Percentiles rank a stretch among this genome's conserved stretches.
phyloP scores from a whole-genome alignment of 1,140 invertebrate species.

The Vollenhovia emeryi region DNA sequence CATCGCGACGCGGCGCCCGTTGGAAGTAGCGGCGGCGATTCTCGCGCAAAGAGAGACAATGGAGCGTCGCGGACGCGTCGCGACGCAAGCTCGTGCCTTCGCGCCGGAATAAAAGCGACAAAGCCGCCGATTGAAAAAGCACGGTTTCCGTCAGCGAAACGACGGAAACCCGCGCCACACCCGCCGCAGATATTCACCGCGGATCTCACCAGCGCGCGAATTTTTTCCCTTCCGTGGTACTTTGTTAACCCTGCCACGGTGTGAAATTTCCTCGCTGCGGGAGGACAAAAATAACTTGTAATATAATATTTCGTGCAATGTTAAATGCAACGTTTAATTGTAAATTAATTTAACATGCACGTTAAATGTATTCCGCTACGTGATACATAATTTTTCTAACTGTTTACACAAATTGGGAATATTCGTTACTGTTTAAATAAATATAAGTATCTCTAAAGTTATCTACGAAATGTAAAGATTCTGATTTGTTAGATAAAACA shows the following conservation, averaged over 20 bases:
- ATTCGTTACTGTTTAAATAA: neutral
- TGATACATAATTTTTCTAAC: no score
- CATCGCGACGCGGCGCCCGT: constrained; percentile 9
- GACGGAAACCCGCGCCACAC: constrained; percentile 44
- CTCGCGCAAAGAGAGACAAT: constrained; percentile 63
- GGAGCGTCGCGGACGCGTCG: constrained; percentile 36
- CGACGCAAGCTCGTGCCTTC: constrained; percentile 63
- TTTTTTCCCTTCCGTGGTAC: constrained; percentile 44
- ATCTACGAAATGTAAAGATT: neutral
- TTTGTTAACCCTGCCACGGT: constrained; percentile 28
- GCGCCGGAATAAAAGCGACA: constrained; percentile 70
- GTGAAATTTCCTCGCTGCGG: neutral
- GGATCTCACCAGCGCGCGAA: constrained; percentile 24
- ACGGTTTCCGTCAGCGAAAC: constrained; percentile 41
- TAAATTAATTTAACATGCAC: neutral
- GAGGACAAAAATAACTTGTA: constrained; percentile 9
- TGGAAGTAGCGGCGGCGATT: constrained; percentile 55
- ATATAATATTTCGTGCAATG: neutral
- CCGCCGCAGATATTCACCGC: constrained; percentile 39
- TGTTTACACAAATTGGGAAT: neutral
- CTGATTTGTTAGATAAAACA: neutral
- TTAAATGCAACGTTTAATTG: neutral
- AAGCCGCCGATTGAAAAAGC: constrained; percentile 72
- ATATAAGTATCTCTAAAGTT: neutral
- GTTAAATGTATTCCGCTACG: no score